phyloP scores from a whole-genome alignment of 1,140 invertebrate genomes.

The Apis cerana region DNA sequence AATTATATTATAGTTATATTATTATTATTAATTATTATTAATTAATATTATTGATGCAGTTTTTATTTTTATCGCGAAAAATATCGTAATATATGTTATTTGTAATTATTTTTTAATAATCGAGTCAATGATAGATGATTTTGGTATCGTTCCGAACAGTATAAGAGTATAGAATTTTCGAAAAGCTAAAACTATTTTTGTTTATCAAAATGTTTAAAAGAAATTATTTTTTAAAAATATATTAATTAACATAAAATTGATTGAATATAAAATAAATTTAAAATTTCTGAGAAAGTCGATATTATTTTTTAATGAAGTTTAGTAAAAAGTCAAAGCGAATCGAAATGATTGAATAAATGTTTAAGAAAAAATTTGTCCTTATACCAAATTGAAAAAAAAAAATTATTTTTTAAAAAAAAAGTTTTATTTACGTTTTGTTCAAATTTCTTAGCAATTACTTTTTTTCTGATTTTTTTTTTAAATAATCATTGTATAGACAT shows the following conservation, averaged over 20 bases:
- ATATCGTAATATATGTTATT: slow-evolving; percentile 60
- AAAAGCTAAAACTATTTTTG: background rate
- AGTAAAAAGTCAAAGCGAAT: background rate
- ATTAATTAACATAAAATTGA: background rate
- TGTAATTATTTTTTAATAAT: slow-evolving; percentile 68
- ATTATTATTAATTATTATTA: slow-evolving; percentile 52
- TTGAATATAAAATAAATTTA: background rate
- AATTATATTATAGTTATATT: slow-evolving; percentile 62
- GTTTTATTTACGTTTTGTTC: background rate
- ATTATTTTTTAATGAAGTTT: background rate
- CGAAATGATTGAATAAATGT: background rate
- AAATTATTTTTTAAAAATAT: slow-evolving; percentile 3
- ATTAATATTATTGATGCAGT: slow-evolving; percentile 49
- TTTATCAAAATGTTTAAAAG: background rate
- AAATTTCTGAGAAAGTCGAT: background rate
- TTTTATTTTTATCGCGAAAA: slow-evolving; percentile 71
- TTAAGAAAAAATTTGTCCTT: background rate
- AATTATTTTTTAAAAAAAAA: background rate
- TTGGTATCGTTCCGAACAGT: slow-evolving; percentile 38
- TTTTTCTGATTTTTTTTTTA: slow-evolving; percentile 26
- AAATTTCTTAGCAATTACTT: slow-evolving; percentile 10
- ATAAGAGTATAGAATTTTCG: background rate
- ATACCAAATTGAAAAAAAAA: background rate
- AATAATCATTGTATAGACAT: background rate
- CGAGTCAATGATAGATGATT: slow-evolving; percentile 64